Evolutionary conservation across 2,888 invertebrate species (phyloP), one percentile per base, ranked within the genome.

Genomic region (Zygogramma bicolorata): DNA sequence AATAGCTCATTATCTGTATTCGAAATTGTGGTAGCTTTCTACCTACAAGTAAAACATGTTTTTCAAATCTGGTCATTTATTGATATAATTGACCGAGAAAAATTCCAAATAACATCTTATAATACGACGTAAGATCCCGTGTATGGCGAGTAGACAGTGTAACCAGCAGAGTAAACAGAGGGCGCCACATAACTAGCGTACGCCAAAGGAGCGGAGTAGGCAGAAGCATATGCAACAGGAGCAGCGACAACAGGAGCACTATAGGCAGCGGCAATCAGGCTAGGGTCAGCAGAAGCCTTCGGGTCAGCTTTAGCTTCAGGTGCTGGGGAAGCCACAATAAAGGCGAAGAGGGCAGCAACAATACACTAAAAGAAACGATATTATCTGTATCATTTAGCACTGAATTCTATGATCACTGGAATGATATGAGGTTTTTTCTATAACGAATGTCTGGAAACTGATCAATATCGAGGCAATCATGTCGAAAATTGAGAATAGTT

Each of bases 271-370:
- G 70, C 76, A 22, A 72, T 38, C 4, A 71, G 46, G 20, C 70
- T 34, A 25, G 73, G 75, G 20, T 74, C 70, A 8, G 46, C 8
- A 20, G 46, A 46, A 20, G 74, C 69, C 57, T 74, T 73, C 8
- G 73, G 75, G 29, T 74, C 70, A 13, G 74, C 70, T 63, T n/a
- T 76, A 18, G 61, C 22, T n/a, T 42, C 67, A 25, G 77, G 58
- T 40, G 65, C 70, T 60, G 77, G 77, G 20, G 60, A 61, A 49
- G 77, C 61, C 40, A 73, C 71, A 27, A 74, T 75, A 31, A 77
- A 60, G 34, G 78, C 77, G 65, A 78, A 70, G 61, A 78, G 71
- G 71, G 75, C 73, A 34, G 62, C 65, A 58, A 75, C 66, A 31
- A 75, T 63, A 57, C 71, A 62, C 78, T 78, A 38, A 20, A 74